Evolutionary conservation across 2,113 vertebrate species (phyloP), one percentile per base, ranked within the genome.

Genomic region (Gobio gobio): DNA sequence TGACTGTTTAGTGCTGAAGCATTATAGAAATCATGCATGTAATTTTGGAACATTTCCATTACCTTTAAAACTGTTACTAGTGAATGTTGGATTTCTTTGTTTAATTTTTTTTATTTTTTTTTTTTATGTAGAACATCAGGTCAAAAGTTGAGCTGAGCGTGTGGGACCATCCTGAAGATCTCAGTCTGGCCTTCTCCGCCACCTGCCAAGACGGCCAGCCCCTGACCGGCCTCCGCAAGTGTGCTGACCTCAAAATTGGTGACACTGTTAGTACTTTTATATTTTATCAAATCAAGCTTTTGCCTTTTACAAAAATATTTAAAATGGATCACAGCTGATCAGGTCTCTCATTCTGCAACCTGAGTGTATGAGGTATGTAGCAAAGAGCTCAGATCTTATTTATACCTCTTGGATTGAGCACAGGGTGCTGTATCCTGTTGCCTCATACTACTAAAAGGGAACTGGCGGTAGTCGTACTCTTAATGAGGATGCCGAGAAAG

Each of bases 61-160:
- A 18, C 36, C 6, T 47, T 63, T 24, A 1, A 63, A 79, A 61
- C 9, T 58, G 51, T 78, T 12, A 40, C 33, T n/a, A 78, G 22
- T 26, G 56, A 43, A 40, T 78, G 54, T 40, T 59, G 18, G 36
- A 72, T 3, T 45, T 22, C 10, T 72, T 45, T 72, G 14, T 33
- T 29, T 68, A 24, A 16, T 66, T 22, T 9, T 45, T 20, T 4
- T 56, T 24, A n/a, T n/a, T n/a, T 68, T 24, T n/a, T 5, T n/a
- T 5, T 84, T 29, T 63, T 4, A 4, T 86, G 68, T 70, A 99
- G 98, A 99, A 96, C 88, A 99, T 99, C 89, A 96, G 97, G 16
- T 99, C 98, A 18, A 98, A 99, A 90, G 98, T 99, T 91, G 98
- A 99, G 89, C 93, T 99, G 86, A 97, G 96, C 0, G 97, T 98